Conservation (phyloP, 1,140 invertebrate species). For the Lethocerus indicus region DNA sequence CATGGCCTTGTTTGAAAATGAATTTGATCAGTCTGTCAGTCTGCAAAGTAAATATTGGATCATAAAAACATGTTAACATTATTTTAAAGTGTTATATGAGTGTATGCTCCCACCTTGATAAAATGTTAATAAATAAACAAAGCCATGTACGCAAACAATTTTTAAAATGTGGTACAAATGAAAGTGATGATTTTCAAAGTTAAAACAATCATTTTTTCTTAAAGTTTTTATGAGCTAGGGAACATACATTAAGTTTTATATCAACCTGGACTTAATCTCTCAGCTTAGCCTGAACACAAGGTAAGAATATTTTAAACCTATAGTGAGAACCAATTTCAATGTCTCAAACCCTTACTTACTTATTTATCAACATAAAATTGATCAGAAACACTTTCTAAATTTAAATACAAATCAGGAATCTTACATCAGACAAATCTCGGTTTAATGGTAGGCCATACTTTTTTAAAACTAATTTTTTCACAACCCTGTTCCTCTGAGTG, state of each 20-base stretch:
- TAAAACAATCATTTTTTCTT: not conserved
- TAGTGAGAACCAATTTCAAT: not conserved
- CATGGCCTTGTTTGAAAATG: not conserved
- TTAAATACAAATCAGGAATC: not conserved
- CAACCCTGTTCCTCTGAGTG: not conserved
- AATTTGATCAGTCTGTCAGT: not conserved
- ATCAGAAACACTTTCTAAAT: not conserved
- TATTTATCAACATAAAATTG: not conserved
- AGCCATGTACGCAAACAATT: not conserved
- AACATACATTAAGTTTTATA: too few relatives aligned
- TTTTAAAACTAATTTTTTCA: constrained; percentile 1
- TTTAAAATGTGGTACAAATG: not conserved
- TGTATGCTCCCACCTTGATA: too few relatives aligned
- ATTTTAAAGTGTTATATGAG: too few relatives aligned
- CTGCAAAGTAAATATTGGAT: not conserved
- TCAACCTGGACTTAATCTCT: not conserved
- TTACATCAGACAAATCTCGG: not conserved
- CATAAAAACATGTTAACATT: not conserved
- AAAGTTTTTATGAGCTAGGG: not conserved
- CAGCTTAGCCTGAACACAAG: not conserved
- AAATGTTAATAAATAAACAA: not conserved
- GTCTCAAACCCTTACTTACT: not conserved
- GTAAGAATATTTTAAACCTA: not conserved
- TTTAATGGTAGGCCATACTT: not conserved
- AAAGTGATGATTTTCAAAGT: not conserved